Evolutionary conservation across 1,140 invertebrate genomes (phyloP), one percentile per base, ranked within the genome.

Genomic region (Phymorhynchus buccinoides): DNA sequence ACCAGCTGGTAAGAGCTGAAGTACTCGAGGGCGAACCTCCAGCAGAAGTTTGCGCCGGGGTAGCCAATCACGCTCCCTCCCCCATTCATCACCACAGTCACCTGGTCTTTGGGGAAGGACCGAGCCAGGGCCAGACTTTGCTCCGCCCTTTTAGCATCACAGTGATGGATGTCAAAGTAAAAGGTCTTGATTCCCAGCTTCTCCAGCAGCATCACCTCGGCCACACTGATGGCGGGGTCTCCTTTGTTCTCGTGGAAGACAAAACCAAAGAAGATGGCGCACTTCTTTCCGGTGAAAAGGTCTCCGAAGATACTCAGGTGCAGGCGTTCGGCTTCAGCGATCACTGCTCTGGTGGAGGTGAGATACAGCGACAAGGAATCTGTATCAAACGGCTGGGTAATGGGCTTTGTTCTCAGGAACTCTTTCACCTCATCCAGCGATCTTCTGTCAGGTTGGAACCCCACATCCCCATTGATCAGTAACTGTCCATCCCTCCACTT

Each of bases 21-120:
- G 22, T 16, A 16, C 32, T 85, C 22, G 18, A 88, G n/a, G 35
- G 80, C 68, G 22, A 77, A 44, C 32, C 71, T 42, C 0, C 84
- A 52, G 0, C 88, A 30, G 22, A 16, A 1, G 22, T 86, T 84
- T 30, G 73, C 48, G 0, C 16, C 30, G 30, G 75, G 42, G 62
- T 88, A 86, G 1, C 88, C 88, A 14, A 88, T 84, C 39, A 89
- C 71, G 77, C 87, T 87, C 1, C 88, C 88, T 30, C 86, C 88
- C 16, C 88, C 88, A 27, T 86, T 86, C 4, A 88, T 52, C 16
- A 89, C 48, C 2, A 89, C 75, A 7, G 87, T 80, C 0, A 87
- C 56, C n/a, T 88, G 83, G 16, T 85, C 77, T 16, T 66, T 78
- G 18, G 68, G 62, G 73, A 81, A 86, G 14, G 48, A 77, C n/a